Evolutionary conservation across 2,797 vertebrate genomes (phyloP).

Genomic region (Gallinago solitaria): DNA sequence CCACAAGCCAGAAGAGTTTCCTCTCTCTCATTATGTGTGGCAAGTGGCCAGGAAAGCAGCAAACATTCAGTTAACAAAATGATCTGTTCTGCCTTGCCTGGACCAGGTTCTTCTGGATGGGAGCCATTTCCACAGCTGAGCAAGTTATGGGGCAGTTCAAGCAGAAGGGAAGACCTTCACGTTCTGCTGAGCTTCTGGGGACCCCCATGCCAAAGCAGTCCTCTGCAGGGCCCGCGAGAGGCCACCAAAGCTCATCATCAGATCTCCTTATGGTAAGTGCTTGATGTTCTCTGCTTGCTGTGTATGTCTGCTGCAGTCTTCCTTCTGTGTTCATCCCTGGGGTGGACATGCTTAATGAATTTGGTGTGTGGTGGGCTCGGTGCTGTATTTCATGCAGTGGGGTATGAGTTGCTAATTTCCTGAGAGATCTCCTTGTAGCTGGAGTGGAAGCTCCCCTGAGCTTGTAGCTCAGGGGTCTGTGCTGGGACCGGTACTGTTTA

Average conservation of each 20-base stretch:
- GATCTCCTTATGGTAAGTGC: neutral
- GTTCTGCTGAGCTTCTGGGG: neutral
- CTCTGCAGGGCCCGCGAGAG: accelerated
- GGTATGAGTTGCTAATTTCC: neutral
- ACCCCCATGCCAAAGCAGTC: neutral
- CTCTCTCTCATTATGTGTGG: neutral
- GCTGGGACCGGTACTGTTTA: too few species aligned
- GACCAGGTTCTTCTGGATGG: neutral
- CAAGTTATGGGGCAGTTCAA: neutral
- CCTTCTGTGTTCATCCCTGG: neutral
- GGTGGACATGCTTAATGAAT: neutral
- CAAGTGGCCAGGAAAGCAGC: neutral
- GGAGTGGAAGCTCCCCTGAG: too few species aligned
- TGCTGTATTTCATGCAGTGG: neutral
- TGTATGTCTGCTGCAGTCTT: neutral
- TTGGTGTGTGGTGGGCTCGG: neutral
- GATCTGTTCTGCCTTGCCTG: neutral
- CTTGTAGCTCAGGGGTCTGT: too few species aligned
- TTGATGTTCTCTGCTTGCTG: neutral
- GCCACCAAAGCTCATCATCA: accelerated
- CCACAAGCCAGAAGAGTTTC: neutral
- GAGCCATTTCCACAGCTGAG: neutral
- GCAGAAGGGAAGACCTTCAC: neutral
- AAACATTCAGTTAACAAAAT: neutral
- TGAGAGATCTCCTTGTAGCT: neutral